Percentiles rank a stretch among this genome's conserved stretches.
Evolutionary conservation across 30 jellyfish, hydroid and myxozoan species (phyloP).

Genomic region (Cassiopea xamachana): DNA sequence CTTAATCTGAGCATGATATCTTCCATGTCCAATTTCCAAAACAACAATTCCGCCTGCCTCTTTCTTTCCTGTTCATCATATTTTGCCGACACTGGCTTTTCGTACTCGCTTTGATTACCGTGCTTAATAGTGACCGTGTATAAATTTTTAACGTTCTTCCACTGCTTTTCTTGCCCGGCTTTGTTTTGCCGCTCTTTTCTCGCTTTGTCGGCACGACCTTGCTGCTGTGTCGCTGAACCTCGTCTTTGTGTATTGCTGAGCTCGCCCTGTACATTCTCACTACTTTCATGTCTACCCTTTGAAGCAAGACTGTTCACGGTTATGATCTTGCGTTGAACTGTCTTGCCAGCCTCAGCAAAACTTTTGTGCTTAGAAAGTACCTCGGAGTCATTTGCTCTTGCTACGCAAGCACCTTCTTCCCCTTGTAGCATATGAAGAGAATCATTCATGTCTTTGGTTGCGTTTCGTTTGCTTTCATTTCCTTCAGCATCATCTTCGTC

Average conservation of each 20-base stretch:
- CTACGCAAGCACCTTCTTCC: not conserved
- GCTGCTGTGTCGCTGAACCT: not conserved
- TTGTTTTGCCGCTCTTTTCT: not conserved
- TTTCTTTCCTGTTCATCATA: conserved; percentile 21
- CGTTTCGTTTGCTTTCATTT: too few relatives aligned
- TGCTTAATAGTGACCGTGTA: conserved; percentile 8
- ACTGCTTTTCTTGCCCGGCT: conserved; percentile 7
- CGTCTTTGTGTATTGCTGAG: not conserved
- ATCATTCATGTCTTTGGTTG: too few relatives aligned
- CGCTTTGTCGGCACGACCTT: not conserved
- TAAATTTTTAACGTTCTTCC: not conserved
- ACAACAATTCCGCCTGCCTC: conserved; percentile 58
- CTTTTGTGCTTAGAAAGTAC: not conserved
- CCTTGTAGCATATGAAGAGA: too few relatives aligned
- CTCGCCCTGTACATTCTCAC: not conserved
- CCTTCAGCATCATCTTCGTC: too few relatives aligned
- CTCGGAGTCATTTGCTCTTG: not conserved
- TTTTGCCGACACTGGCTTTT: not conserved
- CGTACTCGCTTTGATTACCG: not conserved
- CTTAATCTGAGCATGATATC: conserved; percentile 61
- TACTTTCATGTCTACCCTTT: not conserved
- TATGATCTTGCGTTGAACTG: not conserved
- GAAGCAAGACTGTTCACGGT: not conserved
- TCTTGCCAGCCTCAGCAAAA: not conserved
- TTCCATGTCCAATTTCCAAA: conserved; percentile 68